These are phyloP conservation scores for Myotis vivesi DNA, from an alignment of 2,797 vertebrate species.

Conservation along the genomic window DNA sequence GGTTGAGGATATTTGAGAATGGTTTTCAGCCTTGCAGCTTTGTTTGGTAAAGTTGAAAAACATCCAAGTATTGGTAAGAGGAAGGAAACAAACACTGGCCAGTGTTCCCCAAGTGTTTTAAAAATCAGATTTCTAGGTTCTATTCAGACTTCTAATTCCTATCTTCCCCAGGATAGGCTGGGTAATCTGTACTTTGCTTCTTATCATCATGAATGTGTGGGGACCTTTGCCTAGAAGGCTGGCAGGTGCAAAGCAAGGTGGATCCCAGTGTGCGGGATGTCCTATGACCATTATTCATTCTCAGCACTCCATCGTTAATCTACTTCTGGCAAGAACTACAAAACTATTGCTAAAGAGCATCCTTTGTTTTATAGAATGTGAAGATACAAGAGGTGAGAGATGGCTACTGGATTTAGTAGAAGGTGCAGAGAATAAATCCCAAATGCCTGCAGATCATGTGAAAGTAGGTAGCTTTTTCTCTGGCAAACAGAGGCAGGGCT, in stretches of 20 bases:
- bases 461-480: conserved; percentile 29
- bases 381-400: not conserved
- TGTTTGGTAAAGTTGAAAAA: not conserved
- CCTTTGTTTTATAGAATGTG: not conserved
- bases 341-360: not conserved
- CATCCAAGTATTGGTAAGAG: not conserved
- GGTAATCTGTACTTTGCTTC: not conserved
- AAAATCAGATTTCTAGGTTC: not conserved
- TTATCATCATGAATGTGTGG: not conserved
- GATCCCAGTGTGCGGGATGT: not conserved
- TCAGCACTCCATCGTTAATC: not conserved
- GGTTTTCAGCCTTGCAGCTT: not conserved
- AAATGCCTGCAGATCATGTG: not conserved
- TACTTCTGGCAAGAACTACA: not conserved
- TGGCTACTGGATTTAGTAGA: not conserved
- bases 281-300: not conserved
- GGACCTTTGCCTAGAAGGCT: not conserved
- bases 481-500: not conserved
- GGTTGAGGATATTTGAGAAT: not conserved
- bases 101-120: not conserved
- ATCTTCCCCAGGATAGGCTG: not conserved
- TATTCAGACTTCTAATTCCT: not conserved
- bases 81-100: not conserved
- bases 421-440: not conserved
- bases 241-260: not conserved